Evolutionary conservation across 2,888 invertebrate genomes (phyloP).

Genomic region (Luperina nickerlii): DNA sequence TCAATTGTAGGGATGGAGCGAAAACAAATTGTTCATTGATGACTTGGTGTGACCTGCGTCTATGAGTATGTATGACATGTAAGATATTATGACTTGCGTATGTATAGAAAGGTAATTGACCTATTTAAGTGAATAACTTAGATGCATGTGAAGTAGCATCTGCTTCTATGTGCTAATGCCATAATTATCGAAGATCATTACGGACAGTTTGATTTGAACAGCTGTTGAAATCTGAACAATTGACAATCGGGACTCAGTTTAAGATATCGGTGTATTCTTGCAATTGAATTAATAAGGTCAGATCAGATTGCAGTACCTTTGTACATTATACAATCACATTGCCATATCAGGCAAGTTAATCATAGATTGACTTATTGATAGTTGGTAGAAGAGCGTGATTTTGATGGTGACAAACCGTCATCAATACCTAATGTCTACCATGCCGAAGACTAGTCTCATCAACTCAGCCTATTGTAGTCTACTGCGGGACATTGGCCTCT

Average conservation of each 20-base stretch:
- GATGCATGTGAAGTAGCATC: neutral
- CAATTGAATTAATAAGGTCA: neutral
- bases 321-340: neutral
- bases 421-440: no score
- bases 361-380: neutral
- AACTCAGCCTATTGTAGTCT: no score
- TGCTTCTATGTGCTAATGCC: slow-evolving; percentile 8
- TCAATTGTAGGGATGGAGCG: slow-evolving; percentile 34
- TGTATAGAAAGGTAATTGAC: slow-evolving; percentile 27
- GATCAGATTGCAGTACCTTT: neutral
- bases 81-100: slow-evolving; percentile 16
- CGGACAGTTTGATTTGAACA: neutral
- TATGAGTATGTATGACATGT: slow-evolving; percentile 3
- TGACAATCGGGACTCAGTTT: neutral
- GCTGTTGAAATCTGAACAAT: slow-evolving; percentile 18
- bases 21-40: slow-evolving; percentile 47
- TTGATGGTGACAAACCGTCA: neutral
- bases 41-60: slow-evolving; percentile 5
- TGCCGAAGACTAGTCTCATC: no score
- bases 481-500: no score
- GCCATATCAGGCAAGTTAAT: neutral
- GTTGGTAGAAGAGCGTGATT: neutral
- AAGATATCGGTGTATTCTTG: neutral
- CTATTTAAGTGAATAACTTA: slow-evolving; percentile 14
- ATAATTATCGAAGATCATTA: slow-evolving; percentile 19